Percentiles rank a stretch among this genome's conserved stretches.
These are phyloP conservation scores for Terrapene triunguis DNA, from an alignment of 2,113 vertebrate species.

Conservation along the genomic window DNA sequence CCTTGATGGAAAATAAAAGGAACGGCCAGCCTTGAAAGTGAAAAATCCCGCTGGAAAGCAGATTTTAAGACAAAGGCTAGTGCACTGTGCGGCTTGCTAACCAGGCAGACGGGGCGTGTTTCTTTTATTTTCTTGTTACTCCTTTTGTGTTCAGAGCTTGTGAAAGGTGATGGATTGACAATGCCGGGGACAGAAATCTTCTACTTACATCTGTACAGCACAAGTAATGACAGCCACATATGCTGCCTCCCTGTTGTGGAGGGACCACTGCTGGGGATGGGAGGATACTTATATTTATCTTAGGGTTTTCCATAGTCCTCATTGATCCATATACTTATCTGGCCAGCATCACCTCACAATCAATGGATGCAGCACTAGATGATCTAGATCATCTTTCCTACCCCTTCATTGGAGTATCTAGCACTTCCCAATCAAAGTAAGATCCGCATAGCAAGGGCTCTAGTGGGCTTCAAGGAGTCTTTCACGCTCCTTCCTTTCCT, in stretches of 20 bases:
- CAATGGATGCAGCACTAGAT: not conserved
- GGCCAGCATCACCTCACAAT: not conserved
- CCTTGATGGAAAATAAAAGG: slow-evolving; percentile 48
- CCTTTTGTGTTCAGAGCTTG: slow-evolving; percentile 34
- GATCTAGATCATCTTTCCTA: not conserved
- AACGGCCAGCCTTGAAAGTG: slow-evolving; percentile 41
- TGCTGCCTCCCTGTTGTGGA: not conserved
- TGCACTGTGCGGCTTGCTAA: slow-evolving; percentile 58
- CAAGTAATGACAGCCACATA: not conserved
- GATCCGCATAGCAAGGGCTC: fast-evolving
- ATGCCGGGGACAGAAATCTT: slow-evolving; percentile 27
- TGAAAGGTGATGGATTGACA: slow-evolving; percentile 42
- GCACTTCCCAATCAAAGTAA: not conserved
- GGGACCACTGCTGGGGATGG: not conserved
- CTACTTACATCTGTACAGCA: slow-evolving; percentile 10
- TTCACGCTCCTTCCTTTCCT: not conserved
- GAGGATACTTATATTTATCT: not conserved
- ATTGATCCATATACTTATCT: not conserved
- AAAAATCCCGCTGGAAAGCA: slow-evolving; percentile 26
- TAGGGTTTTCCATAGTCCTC: not conserved
- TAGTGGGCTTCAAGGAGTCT: not conserved
- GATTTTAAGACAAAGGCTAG: not conserved
- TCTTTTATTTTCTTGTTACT: slow-evolving; percentile 65
- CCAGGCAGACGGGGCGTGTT: slow-evolving; percentile 59
- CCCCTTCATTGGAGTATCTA: not conserved